These are phyloP conservation scores for Silurus meridionalis DNA, from an alignment of 2,113 vertebrate species.

Conservation along the genomic window DNA sequence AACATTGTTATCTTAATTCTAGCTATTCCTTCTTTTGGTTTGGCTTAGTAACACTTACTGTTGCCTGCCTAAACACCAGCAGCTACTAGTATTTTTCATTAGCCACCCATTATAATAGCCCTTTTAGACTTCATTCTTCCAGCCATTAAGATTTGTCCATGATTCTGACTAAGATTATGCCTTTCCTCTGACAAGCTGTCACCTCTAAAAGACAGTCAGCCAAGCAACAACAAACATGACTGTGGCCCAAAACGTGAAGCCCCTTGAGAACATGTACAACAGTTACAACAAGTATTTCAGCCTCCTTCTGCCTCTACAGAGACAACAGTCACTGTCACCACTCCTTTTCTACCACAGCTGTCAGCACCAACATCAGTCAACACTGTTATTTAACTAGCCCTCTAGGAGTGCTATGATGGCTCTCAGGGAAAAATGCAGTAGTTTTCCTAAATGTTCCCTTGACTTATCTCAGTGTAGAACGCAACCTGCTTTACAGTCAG, in stretches of 20 bases:
- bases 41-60: not conserved
- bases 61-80: not conserved
- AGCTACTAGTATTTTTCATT: not conserved
- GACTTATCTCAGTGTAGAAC: not conserved
- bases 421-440: not conserved
- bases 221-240: not conserved
- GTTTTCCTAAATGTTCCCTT: not conserved
- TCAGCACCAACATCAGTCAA: constrained; percentile 20
- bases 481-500: constrained; percentile 9
- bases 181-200: not conserved
- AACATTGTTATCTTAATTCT: not conserved
- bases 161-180: not conserved
- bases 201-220: not conserved
- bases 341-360: not conserved
- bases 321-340: constrained; percentile 25
- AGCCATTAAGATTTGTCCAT: not conserved
- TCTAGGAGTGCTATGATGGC: not conserved
- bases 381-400: not conserved
- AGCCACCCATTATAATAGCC: not conserved
- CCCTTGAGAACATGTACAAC: not conserved
- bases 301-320: not conserved
- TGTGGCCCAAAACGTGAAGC: not conserved
- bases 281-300: constrained; percentile 5
- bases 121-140: not conserved
- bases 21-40: not conserved